Conservation (phyloP, 2,797 vertebrate genomes). For the Parotocinclus haroldoi region DNA sequence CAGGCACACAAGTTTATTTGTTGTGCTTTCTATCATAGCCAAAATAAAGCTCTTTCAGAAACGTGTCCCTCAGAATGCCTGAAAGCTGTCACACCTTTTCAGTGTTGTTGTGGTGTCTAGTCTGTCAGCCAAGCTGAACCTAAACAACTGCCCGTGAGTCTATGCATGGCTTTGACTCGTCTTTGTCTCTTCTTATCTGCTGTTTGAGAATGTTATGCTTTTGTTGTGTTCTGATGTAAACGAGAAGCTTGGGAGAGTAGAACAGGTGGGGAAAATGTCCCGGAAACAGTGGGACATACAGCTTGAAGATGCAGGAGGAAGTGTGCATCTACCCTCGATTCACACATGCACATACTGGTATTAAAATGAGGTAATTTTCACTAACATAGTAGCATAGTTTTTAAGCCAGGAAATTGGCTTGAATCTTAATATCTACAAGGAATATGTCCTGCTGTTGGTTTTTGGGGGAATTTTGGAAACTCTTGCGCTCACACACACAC, state of each 20-base stretch:
- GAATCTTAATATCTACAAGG: too few species aligned
- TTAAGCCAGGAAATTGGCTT: too few species aligned
- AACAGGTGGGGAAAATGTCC: constrained; percentile 73
- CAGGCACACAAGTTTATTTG: background rate
- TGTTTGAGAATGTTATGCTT: constrained; percentile 69
- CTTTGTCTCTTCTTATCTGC: constrained; percentile 66
- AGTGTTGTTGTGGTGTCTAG: constrained; percentile 69
- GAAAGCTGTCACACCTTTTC: constrained; percentile 60
- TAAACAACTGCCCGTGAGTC: constrained; percentile 60
- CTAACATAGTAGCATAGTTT: too few species aligned
- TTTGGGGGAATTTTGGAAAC: too few species aligned
- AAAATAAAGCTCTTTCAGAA: constrained; percentile 68
- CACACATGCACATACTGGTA: too few species aligned
- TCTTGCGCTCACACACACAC: too few species aligned
- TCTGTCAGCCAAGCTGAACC: constrained; percentile 66
- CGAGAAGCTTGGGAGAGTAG: constrained; percentile 70
- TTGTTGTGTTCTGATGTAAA: constrained; percentile 75
- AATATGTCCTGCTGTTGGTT: too few species aligned
- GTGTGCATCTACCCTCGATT: background rate
- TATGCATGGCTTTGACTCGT: constrained; percentile 57
- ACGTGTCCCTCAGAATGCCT: constrained; percentile 13
- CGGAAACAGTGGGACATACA: constrained; percentile 44
- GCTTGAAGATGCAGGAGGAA: constrained; percentile 26
- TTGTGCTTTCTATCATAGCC: constrained; percentile 44
- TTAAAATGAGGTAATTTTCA: too few species aligned